These are phyloP conservation scores for Chaetophractus vellerosus DNA, from an alignment of 2,797 vertebrate species.

Conservation along the genomic window DNA sequence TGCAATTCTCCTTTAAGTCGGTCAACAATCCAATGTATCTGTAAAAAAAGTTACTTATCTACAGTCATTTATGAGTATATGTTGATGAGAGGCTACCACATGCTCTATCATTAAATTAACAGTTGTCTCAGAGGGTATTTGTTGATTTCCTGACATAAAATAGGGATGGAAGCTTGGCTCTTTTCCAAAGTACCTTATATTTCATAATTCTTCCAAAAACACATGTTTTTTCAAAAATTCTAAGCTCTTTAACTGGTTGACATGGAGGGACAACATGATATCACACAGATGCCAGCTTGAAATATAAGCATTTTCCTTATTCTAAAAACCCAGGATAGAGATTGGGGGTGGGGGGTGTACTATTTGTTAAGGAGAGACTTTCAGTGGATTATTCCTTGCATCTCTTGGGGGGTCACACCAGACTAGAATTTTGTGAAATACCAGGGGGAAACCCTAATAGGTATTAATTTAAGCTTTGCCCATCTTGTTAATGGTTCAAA, in stretches of 20 bases:
- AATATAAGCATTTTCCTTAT: slow-evolving; percentile 16
- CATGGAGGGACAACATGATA: not conserved
- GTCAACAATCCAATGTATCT: not conserved
- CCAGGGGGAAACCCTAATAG: accelerated
- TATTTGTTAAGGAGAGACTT: not conserved
- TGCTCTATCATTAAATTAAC: not conserved
- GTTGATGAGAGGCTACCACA: not conserved
- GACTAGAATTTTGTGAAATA: slow-evolving; percentile 41
- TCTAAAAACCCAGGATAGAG: slow-evolving; percentile 19
- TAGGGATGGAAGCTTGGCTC: not conserved
- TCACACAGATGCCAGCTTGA: not conserved
- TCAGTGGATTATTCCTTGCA: not conserved
- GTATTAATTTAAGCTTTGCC: not conserved
- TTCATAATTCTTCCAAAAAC: not conserved
- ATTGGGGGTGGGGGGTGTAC: too few species aligned
- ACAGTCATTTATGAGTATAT: not conserved
- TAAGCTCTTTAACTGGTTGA: slow-evolving; percentile 44
- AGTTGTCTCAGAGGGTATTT: not conserved
- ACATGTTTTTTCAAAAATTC: not conserved
- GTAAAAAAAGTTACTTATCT: slow-evolving; percentile 7
- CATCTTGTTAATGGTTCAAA: slow-evolving; percentile 25
- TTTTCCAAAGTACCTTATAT: not conserved
- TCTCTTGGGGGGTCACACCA: not conserved
- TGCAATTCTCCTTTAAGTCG: not conserved
- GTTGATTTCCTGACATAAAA: slow-evolving; percentile 42